Base-by-base conservation (phyloP, 1,140 invertebrate genomes). In the Ips nitidus region DNA sequence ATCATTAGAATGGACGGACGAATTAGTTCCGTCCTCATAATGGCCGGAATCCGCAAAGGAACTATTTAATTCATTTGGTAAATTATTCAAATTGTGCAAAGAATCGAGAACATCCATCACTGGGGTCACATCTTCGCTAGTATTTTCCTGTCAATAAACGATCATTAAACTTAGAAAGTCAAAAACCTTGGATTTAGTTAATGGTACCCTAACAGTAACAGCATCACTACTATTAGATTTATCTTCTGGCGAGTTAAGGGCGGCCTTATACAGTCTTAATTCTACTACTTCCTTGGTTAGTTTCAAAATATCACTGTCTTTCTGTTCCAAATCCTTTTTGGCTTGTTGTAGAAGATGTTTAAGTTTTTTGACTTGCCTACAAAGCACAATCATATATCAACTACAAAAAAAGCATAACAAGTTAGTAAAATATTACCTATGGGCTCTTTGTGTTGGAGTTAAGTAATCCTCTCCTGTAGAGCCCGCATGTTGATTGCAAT, bases 21-120 rank as follows among this genome's bases (percentile, higher is more conserved):
- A 74, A 42, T 68, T 70, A 4, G 73, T 74, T 41, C 70, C 71
- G 81, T 94, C 91, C 80, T 94, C 92, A 81, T 91, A 93, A 81
- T 93, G 90, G 4, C 92, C 92, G 2, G 92, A 94, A 81, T 94
- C 92, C 22, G 91, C 88, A 74, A 91, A 87, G 2, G 91, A 94
- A 47, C 83, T 84, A 75, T 86, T 86, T 84, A 88, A 86, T 77
- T 87, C 86, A 40, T 80, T 80, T 78, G 81, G 67, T 22, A 22
- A 22, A 22, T 22, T 22, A 22, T 22, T 22, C 78, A 80, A 36
- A 79, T 81, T 61, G 77, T 76, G 52, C 76, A 4, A 5, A 2
- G 50, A 45, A 50, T 72, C 71, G 52, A 50, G 38, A 4, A 64
- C 47, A 53, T 64, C 53, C 22, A 45, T 65, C 41, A 65, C 68